Evolutionary conservation across 1,140 invertebrate genomes (phyloP).

Genomic region (Sesamia nonagrioides): DNA sequence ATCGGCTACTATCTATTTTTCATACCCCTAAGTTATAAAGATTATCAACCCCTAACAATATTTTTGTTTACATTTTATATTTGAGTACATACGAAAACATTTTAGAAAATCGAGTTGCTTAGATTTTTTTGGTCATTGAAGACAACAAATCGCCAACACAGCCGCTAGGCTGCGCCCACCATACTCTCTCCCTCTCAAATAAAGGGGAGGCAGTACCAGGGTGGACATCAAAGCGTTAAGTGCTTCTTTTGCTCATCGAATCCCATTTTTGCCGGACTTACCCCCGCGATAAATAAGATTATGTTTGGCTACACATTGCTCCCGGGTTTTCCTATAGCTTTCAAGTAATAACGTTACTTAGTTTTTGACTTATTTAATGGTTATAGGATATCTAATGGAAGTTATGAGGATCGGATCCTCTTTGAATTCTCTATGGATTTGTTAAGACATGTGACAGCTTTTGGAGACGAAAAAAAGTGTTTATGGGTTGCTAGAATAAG

Average conservation of each 20-base stretch:
- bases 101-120: no score
- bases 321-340: slow-evolving; percentile 60
- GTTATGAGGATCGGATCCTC: slow-evolving; percentile 28
- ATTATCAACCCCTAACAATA: no score
- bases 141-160: not conserved
- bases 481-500: no score
- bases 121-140: not conserved
- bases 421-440: not conserved
- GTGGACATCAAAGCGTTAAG: slow-evolving; percentile 86
- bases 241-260: slow-evolving; percentile 84
- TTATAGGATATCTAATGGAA: slow-evolving; percentile 30
- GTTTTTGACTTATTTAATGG: slow-evolving; percentile 47
- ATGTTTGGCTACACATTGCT: slow-evolving; percentile 72
- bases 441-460: not conserved
- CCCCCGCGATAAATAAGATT: slow-evolving; percentile 85
- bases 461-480: not conserved
- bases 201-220: slow-evolving; percentile 66
- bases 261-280: slow-evolving; percentile 75
- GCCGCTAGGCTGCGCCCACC: slow-evolving; percentile 38
- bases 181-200: slow-evolving; percentile 50
- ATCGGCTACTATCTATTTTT: no score
- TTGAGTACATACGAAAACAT: no score
- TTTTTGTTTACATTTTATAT: no score
- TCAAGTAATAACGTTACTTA: slow-evolving; percentile 48
- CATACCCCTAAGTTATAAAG: no score